phyloP scores from a whole-genome alignment of 2,797 vertebrate genomes.

The Orientallactaga sibirica region DNA sequence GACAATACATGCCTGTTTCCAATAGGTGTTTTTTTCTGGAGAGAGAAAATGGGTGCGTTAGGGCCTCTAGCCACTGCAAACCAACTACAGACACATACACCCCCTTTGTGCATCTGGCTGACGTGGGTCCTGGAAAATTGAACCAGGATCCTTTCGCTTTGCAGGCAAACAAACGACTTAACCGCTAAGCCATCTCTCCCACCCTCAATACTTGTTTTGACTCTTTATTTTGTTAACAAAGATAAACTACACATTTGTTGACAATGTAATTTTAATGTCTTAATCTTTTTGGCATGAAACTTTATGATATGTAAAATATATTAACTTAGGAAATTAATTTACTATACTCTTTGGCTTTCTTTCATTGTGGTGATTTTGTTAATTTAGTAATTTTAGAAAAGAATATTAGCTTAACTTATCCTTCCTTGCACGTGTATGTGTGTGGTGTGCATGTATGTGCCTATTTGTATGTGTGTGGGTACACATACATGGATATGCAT shows the following conservation, averaged over 20 bases:
- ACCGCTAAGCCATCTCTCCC: no score
- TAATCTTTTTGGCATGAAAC: not conserved
- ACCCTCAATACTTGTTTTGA: not conserved
- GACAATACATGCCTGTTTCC: not conserved
- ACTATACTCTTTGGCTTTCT: not conserved
- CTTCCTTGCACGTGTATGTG: no score
- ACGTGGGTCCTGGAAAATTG: no score
- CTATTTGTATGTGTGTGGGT: no score
- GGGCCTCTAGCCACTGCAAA: no score
- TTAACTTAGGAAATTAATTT: not conserved
- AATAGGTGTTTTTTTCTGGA: not conserved
- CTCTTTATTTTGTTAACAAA: conserved; percentile 11
- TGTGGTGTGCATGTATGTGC: no score
- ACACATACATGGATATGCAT: no score
- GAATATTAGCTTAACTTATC: not conserved
- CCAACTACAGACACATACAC: no score
- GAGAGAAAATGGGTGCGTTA: no score
- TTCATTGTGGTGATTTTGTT: not conserved
- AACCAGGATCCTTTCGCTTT: no score
- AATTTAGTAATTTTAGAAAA: conserved; percentile 21
- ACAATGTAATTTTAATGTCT: conserved; percentile 35
- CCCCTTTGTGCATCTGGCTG: no score
- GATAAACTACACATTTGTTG: not conserved
- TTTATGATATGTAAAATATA: not conserved
- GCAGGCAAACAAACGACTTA: no score